phyloP scores from a whole-genome alignment of 2,888 invertebrate species.

The Carabus problematicus region DNA sequence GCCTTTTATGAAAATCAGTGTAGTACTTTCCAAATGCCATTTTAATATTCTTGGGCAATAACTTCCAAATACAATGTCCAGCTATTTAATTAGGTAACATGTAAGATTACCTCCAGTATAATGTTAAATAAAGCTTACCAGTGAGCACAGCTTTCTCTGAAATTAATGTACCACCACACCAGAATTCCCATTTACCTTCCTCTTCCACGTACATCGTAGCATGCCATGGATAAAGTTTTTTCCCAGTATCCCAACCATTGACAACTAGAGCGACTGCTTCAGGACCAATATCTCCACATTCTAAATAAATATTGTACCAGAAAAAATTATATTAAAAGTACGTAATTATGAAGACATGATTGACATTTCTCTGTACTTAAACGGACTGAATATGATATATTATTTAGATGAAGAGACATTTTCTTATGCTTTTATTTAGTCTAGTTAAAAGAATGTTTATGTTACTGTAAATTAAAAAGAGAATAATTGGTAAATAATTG shows the following conservation, averaged over 20 bases:
- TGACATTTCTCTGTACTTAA: no score
- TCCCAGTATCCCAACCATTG: slow-evolving; percentile 55
- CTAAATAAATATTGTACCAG: slow-evolving; percentile 47
- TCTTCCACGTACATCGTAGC: slow-evolving; percentile 61
- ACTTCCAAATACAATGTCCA: slow-evolving; percentile 60
- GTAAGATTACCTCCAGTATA: background rate
- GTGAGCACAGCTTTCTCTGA: slow-evolving; percentile 58
- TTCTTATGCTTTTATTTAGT: no score
- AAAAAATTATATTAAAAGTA: slow-evolving; percentile 6
- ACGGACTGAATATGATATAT: no score
- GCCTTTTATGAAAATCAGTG: slow-evolving; percentile 52
- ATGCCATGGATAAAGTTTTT: slow-evolving; percentile 65
- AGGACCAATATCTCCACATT: slow-evolving; percentile 55
- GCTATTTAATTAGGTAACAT: slow-evolving; percentile 48
- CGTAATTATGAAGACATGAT: no score
- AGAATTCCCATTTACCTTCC: slow-evolving; percentile 59
- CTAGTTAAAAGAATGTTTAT: background rate
- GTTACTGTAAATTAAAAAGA: background rate
- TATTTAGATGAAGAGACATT: no score
- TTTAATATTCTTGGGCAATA: slow-evolving; percentile 51
- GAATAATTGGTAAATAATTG: background rate
- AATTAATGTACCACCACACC: slow-evolving; percentile 66
- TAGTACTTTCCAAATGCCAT: slow-evolving; percentile 55
- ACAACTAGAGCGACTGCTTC: slow-evolving; percentile 56
- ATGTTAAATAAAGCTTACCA: slow-evolving; percentile 41